These are phyloP conservation scores for Saccostrea cuccullata DNA, from an alignment of 1,140 invertebrate species.

Conservation along the genomic window DNA sequence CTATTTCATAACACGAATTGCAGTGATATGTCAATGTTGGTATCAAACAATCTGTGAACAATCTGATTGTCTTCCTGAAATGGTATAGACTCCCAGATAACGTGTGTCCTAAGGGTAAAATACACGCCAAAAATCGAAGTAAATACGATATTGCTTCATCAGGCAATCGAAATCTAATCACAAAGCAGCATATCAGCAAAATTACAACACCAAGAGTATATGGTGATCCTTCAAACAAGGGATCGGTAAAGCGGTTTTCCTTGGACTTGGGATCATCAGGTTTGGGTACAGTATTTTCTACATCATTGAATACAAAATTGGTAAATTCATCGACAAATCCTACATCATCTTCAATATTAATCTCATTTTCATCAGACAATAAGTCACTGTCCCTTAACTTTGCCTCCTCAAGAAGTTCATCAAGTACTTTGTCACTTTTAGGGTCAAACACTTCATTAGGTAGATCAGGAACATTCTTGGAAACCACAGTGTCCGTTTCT, in stretches of 20 bases:
- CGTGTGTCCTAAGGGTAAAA: conserved; percentile 25
- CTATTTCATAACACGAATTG: conserved; percentile 11
- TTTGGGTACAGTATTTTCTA: background rate
- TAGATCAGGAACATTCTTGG: background rate
- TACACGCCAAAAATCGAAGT: conserved; percentile 20
- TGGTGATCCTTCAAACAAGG: conserved; percentile 7
- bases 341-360: background rate
- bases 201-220: conserved; percentile 35
- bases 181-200: conserved; percentile 41
- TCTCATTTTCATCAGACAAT: conserved; percentile 25
- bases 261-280: background rate
- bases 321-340: background rate
- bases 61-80: conserved; percentile 3
- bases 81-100: conserved; percentile 42
- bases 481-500: background rate
- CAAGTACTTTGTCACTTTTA: background rate
- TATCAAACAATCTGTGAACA: background rate
- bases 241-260: background rate
- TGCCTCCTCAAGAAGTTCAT: background rate
- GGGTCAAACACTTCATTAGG: conserved; percentile 1
- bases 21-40: conserved; percentile 36
- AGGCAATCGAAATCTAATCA: conserved; percentile 42
- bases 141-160: conserved; percentile 42
- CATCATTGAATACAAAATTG: background rate
- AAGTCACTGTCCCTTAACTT: conserved; percentile 26